phyloP scores from a whole-genome alignment of 1,140 invertebrate species.

The Aphaenogaster ashmeadi region DNA sequence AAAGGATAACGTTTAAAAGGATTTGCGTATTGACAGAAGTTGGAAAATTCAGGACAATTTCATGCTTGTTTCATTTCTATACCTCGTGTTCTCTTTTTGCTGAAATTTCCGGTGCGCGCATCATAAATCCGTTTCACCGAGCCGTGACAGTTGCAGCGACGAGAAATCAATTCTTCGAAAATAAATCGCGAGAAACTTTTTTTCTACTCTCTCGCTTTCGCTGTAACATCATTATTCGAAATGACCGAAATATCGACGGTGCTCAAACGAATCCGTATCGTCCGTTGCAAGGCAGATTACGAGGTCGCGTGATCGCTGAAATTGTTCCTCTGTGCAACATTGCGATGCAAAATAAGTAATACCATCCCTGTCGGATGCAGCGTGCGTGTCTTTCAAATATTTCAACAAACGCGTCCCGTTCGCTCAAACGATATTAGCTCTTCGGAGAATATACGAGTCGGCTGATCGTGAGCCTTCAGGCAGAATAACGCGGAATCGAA shows the following conservation, averaged over 20 bases:
- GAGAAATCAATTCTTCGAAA: conserved; percentile 42
- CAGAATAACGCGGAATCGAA: conserved; percentile 43
- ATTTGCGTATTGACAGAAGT: conserved; percentile 24
- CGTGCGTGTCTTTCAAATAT: conserved; percentile 39
- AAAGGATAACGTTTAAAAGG: background rate
- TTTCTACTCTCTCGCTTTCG: background rate
- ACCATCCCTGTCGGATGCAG: conserved; percentile 5
- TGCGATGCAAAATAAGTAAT: conserved; percentile 37
- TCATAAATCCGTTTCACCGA: conserved; percentile 32
- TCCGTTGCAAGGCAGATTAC: conserved; percentile 15
- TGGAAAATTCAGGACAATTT: conserved; percentile 29
- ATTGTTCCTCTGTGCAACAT: conserved; percentile 15
- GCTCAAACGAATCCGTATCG: conserved; percentile 9
- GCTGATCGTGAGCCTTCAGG: conserved; percentile 17
- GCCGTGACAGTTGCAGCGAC: background rate
- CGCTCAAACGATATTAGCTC: conserved; percentile 58
- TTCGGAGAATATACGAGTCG: conserved; percentile 2
- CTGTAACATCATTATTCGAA: background rate
- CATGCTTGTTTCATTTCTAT: conserved; percentile 1
- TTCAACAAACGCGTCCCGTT: conserved; percentile 34
- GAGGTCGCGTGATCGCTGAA: conserved; percentile 44
- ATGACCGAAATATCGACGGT: conserved; percentile 28
- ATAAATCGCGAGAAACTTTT: background rate
- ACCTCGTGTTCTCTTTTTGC: background rate
- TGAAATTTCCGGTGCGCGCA: background rate